Evolutionary conservation across 2,888 invertebrate genomes (phyloP).

Genomic region (Pollenia labialis): DNA sequence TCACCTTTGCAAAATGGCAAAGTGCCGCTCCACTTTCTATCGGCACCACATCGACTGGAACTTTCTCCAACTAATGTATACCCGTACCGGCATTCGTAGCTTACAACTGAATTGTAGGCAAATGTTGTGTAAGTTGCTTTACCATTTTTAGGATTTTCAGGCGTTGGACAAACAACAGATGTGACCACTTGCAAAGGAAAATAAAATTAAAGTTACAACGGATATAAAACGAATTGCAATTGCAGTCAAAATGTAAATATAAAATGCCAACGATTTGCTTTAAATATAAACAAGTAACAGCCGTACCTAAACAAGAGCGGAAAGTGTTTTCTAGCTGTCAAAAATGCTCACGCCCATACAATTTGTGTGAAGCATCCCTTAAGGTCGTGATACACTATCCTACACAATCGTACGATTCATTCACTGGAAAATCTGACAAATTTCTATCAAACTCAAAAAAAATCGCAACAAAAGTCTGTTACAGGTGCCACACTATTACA

Average conservation of each 20-base stretch:
- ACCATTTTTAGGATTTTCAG: conserved; percentile 96
- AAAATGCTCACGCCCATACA: too few species aligned
- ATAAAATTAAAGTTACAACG: not conserved
- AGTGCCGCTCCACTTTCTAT: conserved; percentile 97
- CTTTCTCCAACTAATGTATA: conserved; percentile 95
- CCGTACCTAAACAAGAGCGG: too few species aligned
- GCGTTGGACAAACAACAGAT: conserved; percentile 96
- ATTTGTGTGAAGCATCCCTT: too few species aligned
- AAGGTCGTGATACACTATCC: too few species aligned
- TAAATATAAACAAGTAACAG: too few species aligned
- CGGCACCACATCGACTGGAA: conserved; percentile 96
- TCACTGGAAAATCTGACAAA: too few species aligned
- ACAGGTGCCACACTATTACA: too few species aligned
- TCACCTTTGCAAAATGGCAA: conserved; percentile 96
- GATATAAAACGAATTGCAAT: not conserved
- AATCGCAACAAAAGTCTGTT: too few species aligned
- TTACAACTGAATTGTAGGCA: conserved; percentile 97
- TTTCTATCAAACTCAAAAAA: too few species aligned
- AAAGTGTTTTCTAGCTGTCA: too few species aligned
- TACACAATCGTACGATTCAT: too few species aligned
- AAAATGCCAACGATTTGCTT: too few species aligned
- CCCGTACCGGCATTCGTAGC: conserved; percentile 97
- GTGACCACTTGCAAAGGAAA: conserved; percentile 87
- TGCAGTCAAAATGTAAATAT: not conserved
- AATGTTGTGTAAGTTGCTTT: conserved; percentile 96